These are phyloP conservation scores for Tarsius wallacei DNA, from an alignment of 2,797 vertebrate species.

Conservation along the genomic window DNA sequence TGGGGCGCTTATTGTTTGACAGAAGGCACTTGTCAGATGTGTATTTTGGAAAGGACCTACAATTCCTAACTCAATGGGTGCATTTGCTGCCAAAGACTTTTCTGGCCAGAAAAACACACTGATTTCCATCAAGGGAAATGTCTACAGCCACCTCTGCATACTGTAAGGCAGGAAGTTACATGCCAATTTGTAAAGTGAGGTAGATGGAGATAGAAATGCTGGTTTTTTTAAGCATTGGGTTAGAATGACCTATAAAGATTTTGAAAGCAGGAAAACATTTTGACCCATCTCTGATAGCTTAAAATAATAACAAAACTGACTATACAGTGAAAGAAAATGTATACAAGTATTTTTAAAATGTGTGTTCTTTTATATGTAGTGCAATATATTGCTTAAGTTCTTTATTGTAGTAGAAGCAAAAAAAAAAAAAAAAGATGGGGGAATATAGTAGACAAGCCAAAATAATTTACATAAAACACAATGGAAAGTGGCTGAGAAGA, in stretches of 20 bases:
- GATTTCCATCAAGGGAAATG: background rate
- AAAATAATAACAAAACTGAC: conserved; percentile 51
- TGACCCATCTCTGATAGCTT: background rate
- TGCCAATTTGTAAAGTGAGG: background rate
- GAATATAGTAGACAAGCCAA: conserved; percentile 69
- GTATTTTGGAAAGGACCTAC: background rate
- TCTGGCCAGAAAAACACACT: background rate
- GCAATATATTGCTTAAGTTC: conserved; percentile 48
- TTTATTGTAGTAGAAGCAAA: conserved; percentile 48
- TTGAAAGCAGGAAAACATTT: conserved; percentile 46
- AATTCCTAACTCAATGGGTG: background rate
- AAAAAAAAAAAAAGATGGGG: background rate
- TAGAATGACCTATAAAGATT: conserved; percentile 17
- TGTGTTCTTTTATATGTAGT: conserved; percentile 38
- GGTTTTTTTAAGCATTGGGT: background rate
- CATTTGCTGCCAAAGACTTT: background rate
- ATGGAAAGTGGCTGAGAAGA: conserved; percentile 79
- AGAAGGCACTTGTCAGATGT: background rate
- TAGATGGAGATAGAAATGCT: background rate
- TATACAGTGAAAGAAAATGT: conserved; percentile 31
- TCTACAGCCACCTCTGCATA: background rate
- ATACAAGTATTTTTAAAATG: background rate
- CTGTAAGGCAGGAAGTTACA: background rate
- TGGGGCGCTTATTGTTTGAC: background rate
- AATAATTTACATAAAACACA: conserved; percentile 85